Conservation (phyloP, 2,888 invertebrate species). For the Acronicta alni region DNA sequence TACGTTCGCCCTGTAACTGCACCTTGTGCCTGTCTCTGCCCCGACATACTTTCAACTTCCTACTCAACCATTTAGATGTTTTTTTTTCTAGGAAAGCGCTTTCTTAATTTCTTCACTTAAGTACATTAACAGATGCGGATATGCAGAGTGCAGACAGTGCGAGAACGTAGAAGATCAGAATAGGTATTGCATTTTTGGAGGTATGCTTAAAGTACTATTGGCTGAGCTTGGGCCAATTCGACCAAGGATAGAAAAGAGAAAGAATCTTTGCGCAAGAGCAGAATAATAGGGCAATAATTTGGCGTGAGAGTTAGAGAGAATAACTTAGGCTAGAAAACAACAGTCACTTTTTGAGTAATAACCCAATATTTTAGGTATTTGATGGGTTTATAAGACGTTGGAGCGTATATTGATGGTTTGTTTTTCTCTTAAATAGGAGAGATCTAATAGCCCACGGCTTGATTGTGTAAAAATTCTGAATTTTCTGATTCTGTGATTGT, state of each 20-base stretch:
- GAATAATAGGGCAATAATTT: neutral
- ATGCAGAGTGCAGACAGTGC: neutral
- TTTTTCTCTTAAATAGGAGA: neutral
- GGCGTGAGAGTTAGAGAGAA: neutral
- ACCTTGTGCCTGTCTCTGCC: neutral
- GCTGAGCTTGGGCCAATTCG: conserved; percentile 2
- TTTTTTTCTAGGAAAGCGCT: neutral
- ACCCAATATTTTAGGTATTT: neutral
- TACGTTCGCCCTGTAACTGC: conserved; percentile 14
- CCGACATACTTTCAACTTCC: neutral
- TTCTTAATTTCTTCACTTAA: neutral
- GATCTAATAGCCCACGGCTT: neutral
- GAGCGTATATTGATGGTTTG: neutral
- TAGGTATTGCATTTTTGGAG: neutral
- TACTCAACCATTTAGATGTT: too few relatives aligned
- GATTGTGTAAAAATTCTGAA: neutral
- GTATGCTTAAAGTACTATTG: neutral
- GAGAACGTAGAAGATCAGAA: conserved; percentile 26
- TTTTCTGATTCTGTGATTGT: neutral
- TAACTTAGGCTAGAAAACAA: neutral
- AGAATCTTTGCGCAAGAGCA: neutral
- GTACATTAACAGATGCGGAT: neutral
- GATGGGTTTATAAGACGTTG: neutral
- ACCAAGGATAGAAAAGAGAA: neutral
- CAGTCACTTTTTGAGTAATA: too few relatives aligned